Conservation (phyloP, 2,113 vertebrate species). For the Heptranchias perlo region DNA sequence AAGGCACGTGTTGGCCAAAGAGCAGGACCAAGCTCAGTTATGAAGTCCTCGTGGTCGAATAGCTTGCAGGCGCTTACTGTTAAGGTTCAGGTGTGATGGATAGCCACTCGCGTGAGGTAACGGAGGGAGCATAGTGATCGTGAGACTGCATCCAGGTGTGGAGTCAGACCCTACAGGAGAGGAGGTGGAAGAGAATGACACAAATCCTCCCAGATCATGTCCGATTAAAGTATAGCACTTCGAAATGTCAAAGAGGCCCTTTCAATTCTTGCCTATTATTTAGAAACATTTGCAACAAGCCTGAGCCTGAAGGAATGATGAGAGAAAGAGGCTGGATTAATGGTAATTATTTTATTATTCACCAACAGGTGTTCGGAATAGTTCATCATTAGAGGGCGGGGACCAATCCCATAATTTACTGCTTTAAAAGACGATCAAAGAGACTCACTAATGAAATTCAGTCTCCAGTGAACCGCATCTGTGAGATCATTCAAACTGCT, state of each 20-base stretch:
- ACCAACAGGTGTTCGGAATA: slow-evolving; percentile 56
- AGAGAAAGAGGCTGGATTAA: slow-evolving; percentile 55
- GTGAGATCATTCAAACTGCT: slow-evolving; percentile 1
- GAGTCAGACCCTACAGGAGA: not conserved
- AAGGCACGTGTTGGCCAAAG: not conserved
- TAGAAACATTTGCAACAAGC: slow-evolving; percentile 48
- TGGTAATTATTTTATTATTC: slow-evolving; percentile 58
- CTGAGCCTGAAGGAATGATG: slow-evolving; percentile 45
- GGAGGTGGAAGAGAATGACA: not conserved
- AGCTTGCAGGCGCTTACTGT: not conserved
- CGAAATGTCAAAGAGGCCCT: not conserved
- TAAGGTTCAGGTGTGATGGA: not conserved
- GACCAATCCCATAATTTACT: slow-evolving; percentile 35
- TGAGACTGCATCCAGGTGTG: not conserved
- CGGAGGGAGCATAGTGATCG: not conserved
- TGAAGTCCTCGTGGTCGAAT: not conserved
- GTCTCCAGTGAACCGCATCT: not conserved
- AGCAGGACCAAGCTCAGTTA: not conserved
- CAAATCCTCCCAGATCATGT: not conserved
- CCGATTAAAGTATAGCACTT: not conserved
- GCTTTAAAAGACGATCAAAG: slow-evolving; percentile 40
- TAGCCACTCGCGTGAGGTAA: not conserved
- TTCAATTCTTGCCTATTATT: slow-evolving; percentile 36
- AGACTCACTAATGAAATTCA: slow-evolving; percentile 46
- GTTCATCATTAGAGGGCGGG: slow-evolving; percentile 52